Percentiles rank a stretch among this genome's conserved stretches.
Conservation (phyloP, 2,113 vertebrate species). For the Crotalus viridis region DNA sequence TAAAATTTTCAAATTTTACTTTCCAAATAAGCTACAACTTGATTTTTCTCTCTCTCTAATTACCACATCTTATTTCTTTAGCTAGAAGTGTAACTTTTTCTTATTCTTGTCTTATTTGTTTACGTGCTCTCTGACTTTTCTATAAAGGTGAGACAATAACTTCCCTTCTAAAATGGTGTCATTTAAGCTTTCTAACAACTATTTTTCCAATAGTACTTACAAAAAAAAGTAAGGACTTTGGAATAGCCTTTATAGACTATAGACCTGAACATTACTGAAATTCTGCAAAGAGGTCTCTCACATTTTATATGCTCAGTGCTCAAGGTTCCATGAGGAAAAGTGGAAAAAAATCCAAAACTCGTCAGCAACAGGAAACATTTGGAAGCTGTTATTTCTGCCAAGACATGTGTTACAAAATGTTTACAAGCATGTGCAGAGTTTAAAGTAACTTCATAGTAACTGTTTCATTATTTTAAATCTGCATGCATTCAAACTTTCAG, state of each 20-base stretch:
- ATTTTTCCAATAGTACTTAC: not conserved
- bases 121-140: not conserved
- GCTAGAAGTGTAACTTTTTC: not conserved
- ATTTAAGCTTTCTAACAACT: not conserved
- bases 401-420: not conserved
- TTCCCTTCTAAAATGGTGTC: not conserved
- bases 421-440: not conserved
- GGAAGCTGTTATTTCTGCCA: not conserved
- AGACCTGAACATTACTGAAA: not conserved
- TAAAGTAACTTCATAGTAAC: not conserved
- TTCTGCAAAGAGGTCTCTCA: not conserved
- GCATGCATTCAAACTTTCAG: not conserved
- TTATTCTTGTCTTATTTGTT: not conserved
- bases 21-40: not conserved
- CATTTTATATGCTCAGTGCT: not conserved
- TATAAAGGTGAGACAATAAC: not conserved
- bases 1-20: not conserved
- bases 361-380: not conserved
- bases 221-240: not conserved
- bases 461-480: not conserved
- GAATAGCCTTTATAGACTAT: not conserved
- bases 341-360: not conserved
- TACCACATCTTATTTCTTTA: not conserved
- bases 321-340: not conserved
- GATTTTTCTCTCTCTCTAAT: not conserved